Conservation (phyloP, 2,797 vertebrate genomes). For the Microcaecilia unicolor region DNA sequence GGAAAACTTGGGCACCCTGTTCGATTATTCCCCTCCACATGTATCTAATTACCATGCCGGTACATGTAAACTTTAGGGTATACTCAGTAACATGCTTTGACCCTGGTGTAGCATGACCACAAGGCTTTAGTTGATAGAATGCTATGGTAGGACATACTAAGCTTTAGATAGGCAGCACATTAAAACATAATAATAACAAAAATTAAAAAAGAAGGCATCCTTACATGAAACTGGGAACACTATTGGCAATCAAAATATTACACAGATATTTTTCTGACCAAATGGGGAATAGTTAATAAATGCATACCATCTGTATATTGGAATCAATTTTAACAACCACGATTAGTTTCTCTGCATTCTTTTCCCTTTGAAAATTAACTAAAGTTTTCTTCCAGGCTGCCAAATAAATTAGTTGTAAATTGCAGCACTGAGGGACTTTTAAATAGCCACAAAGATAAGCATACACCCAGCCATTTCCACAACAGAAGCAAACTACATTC, state of each 20-base stretch:
- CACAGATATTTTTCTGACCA: constrained; percentile 5
- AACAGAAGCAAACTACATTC: neutral
- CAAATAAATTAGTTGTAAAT: neutral
- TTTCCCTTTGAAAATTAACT: neutral
- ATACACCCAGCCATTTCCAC: constrained; percentile 5
- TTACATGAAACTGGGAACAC: no score
- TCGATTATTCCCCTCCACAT: no score
- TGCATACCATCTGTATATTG: constrained; percentile 7
- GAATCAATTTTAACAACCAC: constrained; percentile 8
- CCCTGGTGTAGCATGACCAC: no score
- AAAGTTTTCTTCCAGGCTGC: neutral
- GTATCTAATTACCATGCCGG: no score
- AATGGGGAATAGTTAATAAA: constrained; percentile 20
- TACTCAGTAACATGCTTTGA: no score
- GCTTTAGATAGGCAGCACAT: no score
- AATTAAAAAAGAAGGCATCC: no score
- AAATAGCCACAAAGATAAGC: constrained; percentile 1
- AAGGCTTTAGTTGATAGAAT: no score
- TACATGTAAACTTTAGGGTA: no score
- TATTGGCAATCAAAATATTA: constrained; percentile 1
- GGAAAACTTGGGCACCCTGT: no score
- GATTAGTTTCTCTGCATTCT: constrained; percentile 10
- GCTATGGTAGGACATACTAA: no score
- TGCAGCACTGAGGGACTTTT: neutral
- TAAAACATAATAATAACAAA: no score